Base-by-base conservation (phyloP, 2,113 vertebrate species). In the Thunnus thynnus region DNA sequence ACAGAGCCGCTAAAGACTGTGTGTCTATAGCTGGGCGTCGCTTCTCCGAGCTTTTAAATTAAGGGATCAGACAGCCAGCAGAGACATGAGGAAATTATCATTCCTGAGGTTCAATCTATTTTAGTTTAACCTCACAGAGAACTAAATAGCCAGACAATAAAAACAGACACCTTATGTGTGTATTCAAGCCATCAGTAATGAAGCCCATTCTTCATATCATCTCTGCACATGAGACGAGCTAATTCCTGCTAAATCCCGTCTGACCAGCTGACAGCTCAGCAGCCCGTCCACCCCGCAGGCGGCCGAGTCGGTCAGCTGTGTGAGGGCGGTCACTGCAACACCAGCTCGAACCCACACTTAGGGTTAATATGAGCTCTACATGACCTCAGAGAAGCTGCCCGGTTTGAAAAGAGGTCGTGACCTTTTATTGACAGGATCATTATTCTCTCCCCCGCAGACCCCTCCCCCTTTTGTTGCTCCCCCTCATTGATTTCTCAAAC, bases 361-460 rank as follows among this genome's bases (percentile, higher is more conserved):
- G 62, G 80, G 86, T 84, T 87, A 85, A 88, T 55, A 70, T 79
- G 88, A 90, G 82, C 86, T 77, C 78, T 83, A 5, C 12, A 54
- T 92, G 91, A 94, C 93, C 93, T 80, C 77, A 4, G 65, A 80
- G 87, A 71, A 85, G 82, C 77, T 6, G 80, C 55, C 71, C 58
- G 3, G 75, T 71, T 72, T 89, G 86, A 93, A 84, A 89, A 84
- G 68, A 88, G 93, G 93, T 94, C 63, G 2, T 46, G 14, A 92
- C 92, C 91, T 89, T 86, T 90, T 92, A 94, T 93, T 88, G 93
- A 94, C 88, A 58, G 84, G 77, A 89, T 92, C 89, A 92, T 94
- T 87, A 90, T 90, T 93, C 90, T 91, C 84, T 67, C 83, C 78
- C 83, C 83, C 22, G 4, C 84, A 64, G 73, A 16, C 72, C 75